Base-by-base conservation (phyloP, 2,113 vertebrate genomes). In the Mola mola region DNA sequence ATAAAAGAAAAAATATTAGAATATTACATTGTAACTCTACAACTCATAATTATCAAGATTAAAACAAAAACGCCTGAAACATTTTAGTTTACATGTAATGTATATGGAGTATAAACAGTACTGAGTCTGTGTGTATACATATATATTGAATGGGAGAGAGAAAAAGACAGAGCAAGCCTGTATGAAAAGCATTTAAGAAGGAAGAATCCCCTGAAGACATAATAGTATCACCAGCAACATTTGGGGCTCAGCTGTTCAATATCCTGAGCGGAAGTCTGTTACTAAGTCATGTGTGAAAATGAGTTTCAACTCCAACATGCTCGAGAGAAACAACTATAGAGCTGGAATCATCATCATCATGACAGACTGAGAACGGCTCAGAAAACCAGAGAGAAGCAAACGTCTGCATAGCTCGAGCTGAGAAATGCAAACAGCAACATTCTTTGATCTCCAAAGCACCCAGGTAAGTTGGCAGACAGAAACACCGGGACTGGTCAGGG, bases 401-500 rank as follows among this genome's bases (percentile, higher is more conserved):
- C 77, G 52, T 26, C 60, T 51, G 7, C 12, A 56, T 3, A 72
- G 59, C 66, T 44, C 4, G 65, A 78, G 46, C 44, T 4, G 33
- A 66, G 34, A 21, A 67, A 72, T 43, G 81, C 72, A 76, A 77
- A 77, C 72, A 70, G 41, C 65, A 37, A 42, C 64, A 62, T 41
- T 43, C 50, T 72, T 59, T 52, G 57, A 59, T 34, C 15, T 34
- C 33, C 33, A 34, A 2, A 4, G 67, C 72, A 42, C 19, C 71
- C 59, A 20, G 66, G 72, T 57, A 58, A n/a, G 66, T 53, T 37
- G 62, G 78, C 61, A 50, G 41, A 87, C 69, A 67, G 41, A 8
- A 76, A 88, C 68, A 81, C 53, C 62, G 51, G 69, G 61, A 82
- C 72, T 43, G 63, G 77, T 63, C 62, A 46, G 55, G 72, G 66